Evolutionary conservation across 2,888 invertebrate genomes (phyloP).

Genomic region (Pterobdella sp.): DNA sequence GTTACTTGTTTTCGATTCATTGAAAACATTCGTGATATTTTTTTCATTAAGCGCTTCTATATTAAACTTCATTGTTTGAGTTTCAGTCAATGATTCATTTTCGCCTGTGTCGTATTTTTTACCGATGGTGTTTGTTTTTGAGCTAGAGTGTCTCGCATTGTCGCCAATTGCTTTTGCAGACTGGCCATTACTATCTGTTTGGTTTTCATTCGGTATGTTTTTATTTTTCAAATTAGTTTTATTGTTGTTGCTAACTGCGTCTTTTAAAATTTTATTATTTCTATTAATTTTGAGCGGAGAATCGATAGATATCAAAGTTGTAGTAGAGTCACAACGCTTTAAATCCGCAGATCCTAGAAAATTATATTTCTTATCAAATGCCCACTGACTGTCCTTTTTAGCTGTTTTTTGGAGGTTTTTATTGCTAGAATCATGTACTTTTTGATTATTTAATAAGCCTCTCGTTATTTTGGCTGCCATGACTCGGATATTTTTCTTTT

Average conservation of each 20-base stretch:
- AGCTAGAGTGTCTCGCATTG: too few relatives aligned
- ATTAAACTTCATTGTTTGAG: not conserved
- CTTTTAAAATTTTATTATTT: not conserved
- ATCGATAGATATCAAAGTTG: not conserved
- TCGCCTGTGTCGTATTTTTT: not conserved
- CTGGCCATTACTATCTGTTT: too few relatives aligned
- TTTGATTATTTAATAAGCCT: not conserved
- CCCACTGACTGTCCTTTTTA: not conserved
- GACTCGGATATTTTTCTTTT: not conserved
- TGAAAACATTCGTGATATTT: not conserved
- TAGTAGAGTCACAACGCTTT: not conserved
- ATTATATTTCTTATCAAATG: not conserved
- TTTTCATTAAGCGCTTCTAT: not conserved
- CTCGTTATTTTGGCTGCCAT: not conserved
- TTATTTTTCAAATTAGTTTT: too few relatives aligned
- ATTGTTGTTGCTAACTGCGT: not conserved
- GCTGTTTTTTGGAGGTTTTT: not conserved
- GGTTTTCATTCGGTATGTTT: too few relatives aligned
- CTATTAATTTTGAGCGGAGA: not conserved
- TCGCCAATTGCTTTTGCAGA: too few relatives aligned
- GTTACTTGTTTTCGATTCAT: not conserved
- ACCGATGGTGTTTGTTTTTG: too few relatives aligned
- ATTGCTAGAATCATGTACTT: not conserved
- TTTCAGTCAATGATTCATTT: not conserved
- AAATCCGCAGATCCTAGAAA: not conserved